phyloP scores from a whole-genome alignment of 2,888 invertebrate genomes.

The Xiphydria camelus region DNA sequence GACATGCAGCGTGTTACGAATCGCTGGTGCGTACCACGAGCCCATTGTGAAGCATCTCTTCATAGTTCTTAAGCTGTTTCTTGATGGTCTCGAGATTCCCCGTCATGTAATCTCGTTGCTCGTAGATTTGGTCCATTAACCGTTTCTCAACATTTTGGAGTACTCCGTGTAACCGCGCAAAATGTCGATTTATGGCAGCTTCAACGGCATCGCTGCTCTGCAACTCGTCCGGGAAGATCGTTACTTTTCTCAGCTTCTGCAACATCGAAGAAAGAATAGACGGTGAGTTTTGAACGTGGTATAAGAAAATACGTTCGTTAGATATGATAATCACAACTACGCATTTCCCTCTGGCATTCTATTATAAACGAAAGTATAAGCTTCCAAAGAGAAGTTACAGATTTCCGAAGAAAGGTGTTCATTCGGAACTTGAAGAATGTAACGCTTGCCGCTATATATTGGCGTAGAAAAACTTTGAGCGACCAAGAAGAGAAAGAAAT shows the following conservation, averaged over 20 bases:
- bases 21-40: constrained; percentile 25
- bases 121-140: constrained; percentile 52
- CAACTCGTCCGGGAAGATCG: constrained; percentile 12
- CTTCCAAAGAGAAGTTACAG: no score
- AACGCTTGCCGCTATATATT: no score
- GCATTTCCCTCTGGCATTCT: not conserved
- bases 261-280: constrained; percentile 21
- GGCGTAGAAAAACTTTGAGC: no score
- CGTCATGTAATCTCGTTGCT: constrained; percentile 9
- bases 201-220: constrained; percentile 39
- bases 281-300: not conserved
- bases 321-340: not conserved
- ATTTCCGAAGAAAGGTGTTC: no score
- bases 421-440: no score
- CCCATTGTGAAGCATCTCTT: constrained; percentile 26
- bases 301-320: not conserved
- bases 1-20: not conserved
- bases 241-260: constrained; percentile 29
- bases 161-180: constrained; percentile 59
- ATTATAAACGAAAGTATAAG: not conserved
- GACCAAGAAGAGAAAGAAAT: constrained; percentile 11
- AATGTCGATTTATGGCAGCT: constrained; percentile 60
- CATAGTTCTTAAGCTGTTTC: constrained; percentile 22
- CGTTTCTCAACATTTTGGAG: constrained; percentile 62
- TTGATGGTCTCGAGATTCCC: constrained; percentile 29